Evolutionary conservation across 2,797 vertebrate species (phyloP).

Genomic region (Poeciliopsis paucimaculata): DNA sequence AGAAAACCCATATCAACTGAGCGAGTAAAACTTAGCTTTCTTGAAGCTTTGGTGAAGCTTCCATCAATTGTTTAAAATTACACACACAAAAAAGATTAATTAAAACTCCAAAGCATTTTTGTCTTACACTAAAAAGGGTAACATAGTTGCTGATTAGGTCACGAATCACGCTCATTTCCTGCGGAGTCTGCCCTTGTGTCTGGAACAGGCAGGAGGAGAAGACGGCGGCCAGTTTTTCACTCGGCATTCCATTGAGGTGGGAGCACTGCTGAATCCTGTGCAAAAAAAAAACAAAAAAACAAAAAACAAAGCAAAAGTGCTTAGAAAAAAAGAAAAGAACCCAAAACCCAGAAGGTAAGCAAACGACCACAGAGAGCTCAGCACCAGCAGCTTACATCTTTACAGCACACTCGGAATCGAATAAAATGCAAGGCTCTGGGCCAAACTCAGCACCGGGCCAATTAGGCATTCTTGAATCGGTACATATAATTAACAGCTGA

Average conservation of each 20-base stretch:
- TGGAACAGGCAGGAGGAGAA: constrained; percentile 96
- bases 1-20: not conserved
- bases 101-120: not conserved
- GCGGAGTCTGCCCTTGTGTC: constrained; percentile 88
- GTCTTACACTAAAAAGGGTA: constrained; percentile 90
- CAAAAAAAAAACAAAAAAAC: not conserved
- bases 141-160: constrained; percentile 94
- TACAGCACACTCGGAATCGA: not conserved
- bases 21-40: not conserved
- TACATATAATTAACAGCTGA: constrained; percentile 51
- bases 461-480: constrained; percentile 67
- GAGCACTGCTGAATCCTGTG: constrained; percentile 91
- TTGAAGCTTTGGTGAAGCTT: not conserved
- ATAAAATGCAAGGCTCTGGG: constrained; percentile 49
- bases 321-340: constrained; percentile 3
- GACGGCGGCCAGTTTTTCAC: constrained; percentile 86
- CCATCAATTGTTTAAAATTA: not conserved
- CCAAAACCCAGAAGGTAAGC: constrained; percentile 6
- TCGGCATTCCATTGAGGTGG: constrained; percentile 91
- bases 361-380: not conserved
- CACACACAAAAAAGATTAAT: not conserved
- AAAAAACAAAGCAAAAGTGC: not conserved
- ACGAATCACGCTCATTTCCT: constrained; percentile 88
- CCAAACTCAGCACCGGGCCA: constrained; percentile 63
- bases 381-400: constrained; percentile 3